Base-by-base conservation (phyloP, 1,140 invertebrate genomes). In the Bombus cullumanus region DNA sequence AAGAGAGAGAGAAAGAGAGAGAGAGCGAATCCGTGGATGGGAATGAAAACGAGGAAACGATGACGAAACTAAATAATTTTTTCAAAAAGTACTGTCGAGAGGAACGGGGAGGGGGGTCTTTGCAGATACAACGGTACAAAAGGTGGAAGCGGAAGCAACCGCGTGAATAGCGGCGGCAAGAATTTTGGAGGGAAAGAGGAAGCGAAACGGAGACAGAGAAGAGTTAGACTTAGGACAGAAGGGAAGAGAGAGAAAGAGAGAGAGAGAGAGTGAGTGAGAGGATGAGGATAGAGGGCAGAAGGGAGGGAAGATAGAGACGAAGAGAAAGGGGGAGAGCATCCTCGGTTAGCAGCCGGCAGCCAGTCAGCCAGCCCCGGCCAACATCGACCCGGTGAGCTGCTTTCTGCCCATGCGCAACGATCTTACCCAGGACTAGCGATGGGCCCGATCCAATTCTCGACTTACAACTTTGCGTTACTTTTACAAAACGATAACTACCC, bases 321-420 rank as follows among this genome's bases (percentile, higher is more conserved):
- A 79, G 74, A 85, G 64, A 87, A 66, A 57, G 74, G 69, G 47
- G 77, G 59, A 86, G 87, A 85, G 85, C 81, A 90, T 89, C 88
- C 82, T 86, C 91, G 88, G 71, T 68, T 89, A 82, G 80, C 83
- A 88, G 83, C 89, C 90, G 88, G 89, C 90, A 90, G 92, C 90
- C 88, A 88, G 92, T 92, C 92, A 91, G 92, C 92, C 92, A 92
- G 92, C 93, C 94, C 92, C 94, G 94, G 94, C 93, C 93, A 94
- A 93, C 93, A 95, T 95, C 94, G 94, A 95, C 94, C 94, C 93
- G 93, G 89, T 92, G 91, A 92, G 91, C 90, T 89, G 86, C 82
- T 89, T 83, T 90, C 82, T 85, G 92, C 94, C 94, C 94, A 90
- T 88, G 94, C 94, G 94, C 92, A 88, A 89, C 88, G 86, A 84